Evolutionary conservation across 2,113 vertebrate genomes (phyloP).

Genomic region (Hyperoodon ampullatus): DNA sequence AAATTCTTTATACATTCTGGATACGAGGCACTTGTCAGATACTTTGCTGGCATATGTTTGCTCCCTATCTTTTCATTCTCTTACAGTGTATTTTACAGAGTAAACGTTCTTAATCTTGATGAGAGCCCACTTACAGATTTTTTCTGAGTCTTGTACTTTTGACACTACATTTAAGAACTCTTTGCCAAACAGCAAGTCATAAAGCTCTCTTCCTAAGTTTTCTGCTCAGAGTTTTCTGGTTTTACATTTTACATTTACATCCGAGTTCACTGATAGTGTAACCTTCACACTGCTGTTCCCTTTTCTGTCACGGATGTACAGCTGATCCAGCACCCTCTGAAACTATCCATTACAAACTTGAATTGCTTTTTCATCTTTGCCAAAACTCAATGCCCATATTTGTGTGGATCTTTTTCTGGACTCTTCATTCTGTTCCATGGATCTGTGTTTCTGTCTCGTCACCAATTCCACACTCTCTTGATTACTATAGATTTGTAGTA

Average conservation of each 20-base stretch:
- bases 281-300: not conserved
- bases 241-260: not conserved
- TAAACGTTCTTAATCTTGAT: not conserved
- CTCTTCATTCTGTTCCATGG: too few species aligned
- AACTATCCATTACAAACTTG: not conserved
- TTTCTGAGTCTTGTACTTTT: not conserved
- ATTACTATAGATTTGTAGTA: too few species aligned
- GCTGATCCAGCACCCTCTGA: not conserved
- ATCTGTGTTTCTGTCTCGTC: too few species aligned
- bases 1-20: too few species aligned
- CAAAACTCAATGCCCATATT: not conserved
- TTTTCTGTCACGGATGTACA: not conserved
- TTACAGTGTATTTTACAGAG: too few species aligned
- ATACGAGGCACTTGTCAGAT: too few species aligned
- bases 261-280: not conserved
- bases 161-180: not conserved
- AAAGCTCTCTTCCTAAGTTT: not conserved
- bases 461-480: too few species aligned
- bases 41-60: too few species aligned
- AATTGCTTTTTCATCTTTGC: not conserved
- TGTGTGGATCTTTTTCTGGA: too few species aligned
- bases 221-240: not conserved
- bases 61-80: too few species aligned
- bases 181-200: not conserved
- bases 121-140: not conserved